Base-by-base conservation (phyloP, 2,888 invertebrate species). In the Cotesia congregata region DNA sequence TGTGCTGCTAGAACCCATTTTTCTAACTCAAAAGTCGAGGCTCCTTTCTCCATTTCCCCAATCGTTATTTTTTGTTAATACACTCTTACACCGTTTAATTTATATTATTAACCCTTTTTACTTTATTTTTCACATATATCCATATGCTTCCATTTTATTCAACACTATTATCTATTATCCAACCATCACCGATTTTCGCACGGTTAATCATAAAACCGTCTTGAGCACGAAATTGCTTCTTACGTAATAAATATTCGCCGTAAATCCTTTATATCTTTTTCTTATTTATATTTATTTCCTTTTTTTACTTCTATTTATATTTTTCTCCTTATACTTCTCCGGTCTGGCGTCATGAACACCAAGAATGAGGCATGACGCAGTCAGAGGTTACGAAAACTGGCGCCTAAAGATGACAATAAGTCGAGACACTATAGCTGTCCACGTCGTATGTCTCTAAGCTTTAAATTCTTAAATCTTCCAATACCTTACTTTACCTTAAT, bases 341-440 rank as follows among this genome's bases (percentile, higher is more conserved):
- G 38, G 30, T 30, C 38, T 65, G 65, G 65, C 65, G 65, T 65
- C 65, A 65, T 12, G 65, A 65, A 20, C 38, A 30, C 65, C 30
- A 12, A 65, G 12, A 65, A 65, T 7, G 30, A 65, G 65, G 30
- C 65, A 65, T 65, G 65, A 38, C 65, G 12, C 65, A 65, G 65
- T 65, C 30, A 65, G 20, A 65, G 38, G 65, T 20, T 65, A 65
- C 38, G 20, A 20, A 61, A 61, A 15, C 71, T 71, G 71, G 71
- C 71, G 71, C 71, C 71, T 71, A 65, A 12, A 61, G 62, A 71
- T 61, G 71, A 71, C 71, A 71, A 71, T 71, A 71, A 71, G 61
- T 61, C 71, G 38, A 71, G 71, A 71, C 61, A 17, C 50, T 7
- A 7, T 50, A 15, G 39, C 30, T 30, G 39, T 15, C 61, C 71